phyloP scores from a whole-genome alignment of 2,113 vertebrate species.

The Scomber japonicus region DNA sequence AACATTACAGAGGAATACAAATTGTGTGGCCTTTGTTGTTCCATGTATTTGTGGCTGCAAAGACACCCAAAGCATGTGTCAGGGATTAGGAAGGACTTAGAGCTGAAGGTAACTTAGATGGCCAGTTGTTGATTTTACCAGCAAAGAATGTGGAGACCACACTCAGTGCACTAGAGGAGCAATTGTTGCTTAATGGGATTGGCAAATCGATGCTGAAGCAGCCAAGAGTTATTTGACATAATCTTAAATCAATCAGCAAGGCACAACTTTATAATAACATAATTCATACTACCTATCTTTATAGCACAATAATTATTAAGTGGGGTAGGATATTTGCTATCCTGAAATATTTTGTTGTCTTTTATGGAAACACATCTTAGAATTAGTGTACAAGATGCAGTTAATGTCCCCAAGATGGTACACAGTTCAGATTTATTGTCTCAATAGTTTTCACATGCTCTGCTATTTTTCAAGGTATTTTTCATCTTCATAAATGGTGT shows the following conservation, averaged over 20 bases:
- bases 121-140: conserved; percentile 8
- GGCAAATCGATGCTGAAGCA: conserved; percentile 7
- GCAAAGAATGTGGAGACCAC: background rate
- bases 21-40: conserved; percentile 63
- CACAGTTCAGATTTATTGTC: conserved; percentile 30
- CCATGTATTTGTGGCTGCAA: background rate
- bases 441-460: conserved; percentile 13
- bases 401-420: conserved; percentile 23
- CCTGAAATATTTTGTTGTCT: conserved; percentile 7
- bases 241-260: conserved; percentile 30
- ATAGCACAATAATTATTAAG: background rate
- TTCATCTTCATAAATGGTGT: background rate
- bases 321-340: background rate
- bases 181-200: background rate
- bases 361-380: conserved; percentile 11
- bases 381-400: conserved; percentile 23
- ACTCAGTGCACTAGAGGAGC: background rate
- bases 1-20: conserved; percentile 57
- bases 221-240: background rate
- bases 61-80: background rate
- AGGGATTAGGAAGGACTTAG: background rate
- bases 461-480: conserved; percentile 13
- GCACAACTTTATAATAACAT: conserved; percentile 7
- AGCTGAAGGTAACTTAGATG: conserved; percentile 21
- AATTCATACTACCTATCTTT: conserved; percentile 14